Evolutionary conservation across 2,888 invertebrate species (phyloP).

Genomic region (Nudaria mundana): DNA sequence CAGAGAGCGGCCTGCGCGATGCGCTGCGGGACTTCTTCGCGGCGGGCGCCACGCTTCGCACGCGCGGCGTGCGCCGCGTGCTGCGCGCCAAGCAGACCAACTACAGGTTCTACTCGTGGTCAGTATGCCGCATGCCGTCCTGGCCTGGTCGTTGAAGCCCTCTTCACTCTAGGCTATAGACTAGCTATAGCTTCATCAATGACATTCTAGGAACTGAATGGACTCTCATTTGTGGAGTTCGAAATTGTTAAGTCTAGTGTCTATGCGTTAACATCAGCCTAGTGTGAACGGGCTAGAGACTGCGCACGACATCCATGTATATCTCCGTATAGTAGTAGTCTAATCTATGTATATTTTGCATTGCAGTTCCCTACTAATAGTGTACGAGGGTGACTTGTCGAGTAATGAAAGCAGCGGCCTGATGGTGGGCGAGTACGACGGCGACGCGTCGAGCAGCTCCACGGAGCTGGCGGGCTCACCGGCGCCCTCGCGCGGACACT

Average conservation of each 20-base stretch:
- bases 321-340: no score
- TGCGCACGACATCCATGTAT: no score
- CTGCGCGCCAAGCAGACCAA: constrained; percentile 91
- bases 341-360: constrained; percentile 23
- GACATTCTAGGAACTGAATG: no score
- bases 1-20: constrained; percentile 90
- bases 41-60: constrained; percentile 89
- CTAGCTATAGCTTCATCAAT: no score
- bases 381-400: constrained; percentile 87
- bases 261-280: no score
- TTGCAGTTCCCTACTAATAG: constrained; percentile 90
- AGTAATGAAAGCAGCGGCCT: constrained; percentile 43
- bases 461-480: constrained; percentile 82
- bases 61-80: constrained; percentile 86
- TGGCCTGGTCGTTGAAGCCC: no score
- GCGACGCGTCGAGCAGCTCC: constrained; percentile 88
- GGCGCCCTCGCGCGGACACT: constrained; percentile 79
- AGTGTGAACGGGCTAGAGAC: no score
- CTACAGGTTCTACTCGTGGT: constrained; percentile 95
- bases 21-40: constrained; percentile 92
- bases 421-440: constrained; percentile 84
- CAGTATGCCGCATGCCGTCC: no score
- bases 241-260: no score
- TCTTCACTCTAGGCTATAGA: no score
- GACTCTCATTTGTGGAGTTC: no score